These are phyloP conservation scores for Siderastrea siderea DNA, from an alignment of 92 coral and sea anemone genomes.

Conservation along the genomic window DNA sequence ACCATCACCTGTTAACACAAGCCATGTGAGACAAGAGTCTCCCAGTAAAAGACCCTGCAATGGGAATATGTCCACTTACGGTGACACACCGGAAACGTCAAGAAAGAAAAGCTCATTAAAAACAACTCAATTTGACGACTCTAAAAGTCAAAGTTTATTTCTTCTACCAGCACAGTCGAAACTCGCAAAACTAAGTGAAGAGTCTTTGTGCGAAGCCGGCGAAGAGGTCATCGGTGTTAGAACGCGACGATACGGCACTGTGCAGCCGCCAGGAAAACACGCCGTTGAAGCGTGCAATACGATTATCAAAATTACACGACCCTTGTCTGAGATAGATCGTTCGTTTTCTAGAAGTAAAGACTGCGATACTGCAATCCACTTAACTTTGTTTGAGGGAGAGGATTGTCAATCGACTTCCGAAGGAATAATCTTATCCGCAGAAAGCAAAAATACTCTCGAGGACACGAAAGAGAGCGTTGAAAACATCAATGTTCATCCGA, in stretches of 20 bases:
- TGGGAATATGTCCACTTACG: not conserved
- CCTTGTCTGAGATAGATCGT: not conserved
- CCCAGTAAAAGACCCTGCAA: not conserved
- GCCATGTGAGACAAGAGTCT: not conserved
- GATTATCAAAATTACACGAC: not conserved
- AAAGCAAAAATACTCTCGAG: not conserved
- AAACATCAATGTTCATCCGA: not conserved
- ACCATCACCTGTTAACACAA: not conserved
- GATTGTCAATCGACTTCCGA: not conserved
- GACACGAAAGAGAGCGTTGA: not conserved
- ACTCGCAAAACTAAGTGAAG: constrained; percentile 27
- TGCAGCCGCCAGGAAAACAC: not conserved
- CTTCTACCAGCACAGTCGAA: constrained; percentile 12
- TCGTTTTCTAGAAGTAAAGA: not conserved
- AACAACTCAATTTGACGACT: not conserved
- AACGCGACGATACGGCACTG: constrained; percentile 24
- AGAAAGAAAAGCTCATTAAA: not conserved
- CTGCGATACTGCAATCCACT: not conserved
- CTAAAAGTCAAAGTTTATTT: not conserved
- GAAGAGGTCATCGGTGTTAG: constrained; percentile 7
- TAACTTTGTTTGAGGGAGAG: not conserved
- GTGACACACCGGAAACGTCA: not conserved
- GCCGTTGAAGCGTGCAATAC: not conserved
- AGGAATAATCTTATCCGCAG: not conserved
- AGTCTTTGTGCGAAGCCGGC: not conserved